Conservation (phyloP, 2,113 vertebrate species). For the Fregata magnificens region DNA sequence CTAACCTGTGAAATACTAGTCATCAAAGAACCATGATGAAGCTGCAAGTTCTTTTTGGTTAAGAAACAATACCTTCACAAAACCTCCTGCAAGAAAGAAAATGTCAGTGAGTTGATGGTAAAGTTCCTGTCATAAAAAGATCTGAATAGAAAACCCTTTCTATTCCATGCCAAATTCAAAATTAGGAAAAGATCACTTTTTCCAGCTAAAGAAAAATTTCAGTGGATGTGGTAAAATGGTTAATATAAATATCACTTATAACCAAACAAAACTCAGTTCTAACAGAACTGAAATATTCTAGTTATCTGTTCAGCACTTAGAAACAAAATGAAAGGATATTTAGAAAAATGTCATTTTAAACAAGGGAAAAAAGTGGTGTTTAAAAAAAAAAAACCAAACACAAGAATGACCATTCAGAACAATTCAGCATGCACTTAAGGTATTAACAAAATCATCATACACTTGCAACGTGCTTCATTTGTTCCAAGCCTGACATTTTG, state of each 20-base stretch:
- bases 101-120: background rate
- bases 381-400: background rate
- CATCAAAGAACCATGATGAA: background rate
- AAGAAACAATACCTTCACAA: background rate
- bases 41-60: background rate
- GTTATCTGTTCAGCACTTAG: background rate
- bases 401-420: background rate
- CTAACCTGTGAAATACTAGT: background rate
- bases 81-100: background rate
- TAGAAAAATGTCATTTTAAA: background rate
- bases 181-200: background rate
- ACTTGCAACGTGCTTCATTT: background rate
- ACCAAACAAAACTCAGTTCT: background rate
- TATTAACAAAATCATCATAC: background rate
- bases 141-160: background rate
- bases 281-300: background rate
- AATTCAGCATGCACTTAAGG: background rate
- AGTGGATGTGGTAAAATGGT: background rate
- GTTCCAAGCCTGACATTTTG: background rate
- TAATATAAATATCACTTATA: background rate
- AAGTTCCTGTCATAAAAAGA: background rate
- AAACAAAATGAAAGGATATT: background rate
- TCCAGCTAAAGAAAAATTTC: background rate
- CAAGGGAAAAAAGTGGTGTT: background rate
- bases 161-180: background rate